Percentiles rank a stretch among this genome's conserved stretches.
These are phyloP conservation scores for Carettochelys insculpta DNA, from an alignment of 2,113 vertebrate genomes.

Conservation along the genomic window DNA sequence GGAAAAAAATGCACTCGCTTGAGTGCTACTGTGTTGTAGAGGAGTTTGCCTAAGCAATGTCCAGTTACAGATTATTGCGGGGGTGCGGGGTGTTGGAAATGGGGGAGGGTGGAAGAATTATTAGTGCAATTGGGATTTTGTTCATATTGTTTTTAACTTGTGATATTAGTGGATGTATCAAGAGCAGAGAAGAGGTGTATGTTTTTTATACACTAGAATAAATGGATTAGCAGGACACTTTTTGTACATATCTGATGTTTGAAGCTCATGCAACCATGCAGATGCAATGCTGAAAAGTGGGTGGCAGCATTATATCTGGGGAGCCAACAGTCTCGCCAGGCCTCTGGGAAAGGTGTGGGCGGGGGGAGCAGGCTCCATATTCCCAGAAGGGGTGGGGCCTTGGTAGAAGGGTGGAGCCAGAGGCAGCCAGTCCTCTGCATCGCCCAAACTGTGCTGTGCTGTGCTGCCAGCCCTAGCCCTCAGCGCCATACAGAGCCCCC, in stretches of 20 bases:
- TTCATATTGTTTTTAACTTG: background rate
- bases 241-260: background rate
- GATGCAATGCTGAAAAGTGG: background rate
- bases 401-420: no score
- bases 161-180: background rate
- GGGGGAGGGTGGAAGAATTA: background rate
- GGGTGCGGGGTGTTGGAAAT: no score
- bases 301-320: background rate
- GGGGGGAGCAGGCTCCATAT: no score
- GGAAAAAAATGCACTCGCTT: constrained; percentile 3
- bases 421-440: no score
- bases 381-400: no score
- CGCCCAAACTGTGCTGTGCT: no score
- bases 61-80: background rate
- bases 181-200: background rate
- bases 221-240: background rate
- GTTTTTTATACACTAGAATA: background rate
- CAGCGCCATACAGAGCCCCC: no score
- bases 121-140: background rate
- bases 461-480: no score
- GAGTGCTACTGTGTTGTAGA: background rate
- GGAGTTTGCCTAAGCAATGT: background rate
- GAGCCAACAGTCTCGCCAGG: no score
- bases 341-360: no score
- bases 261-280: background rate